Evolutionary conservation across 2,888 invertebrate species (phyloP), one percentile per base, ranked within the genome.

Genomic region (Eupsilia transversa): DNA sequence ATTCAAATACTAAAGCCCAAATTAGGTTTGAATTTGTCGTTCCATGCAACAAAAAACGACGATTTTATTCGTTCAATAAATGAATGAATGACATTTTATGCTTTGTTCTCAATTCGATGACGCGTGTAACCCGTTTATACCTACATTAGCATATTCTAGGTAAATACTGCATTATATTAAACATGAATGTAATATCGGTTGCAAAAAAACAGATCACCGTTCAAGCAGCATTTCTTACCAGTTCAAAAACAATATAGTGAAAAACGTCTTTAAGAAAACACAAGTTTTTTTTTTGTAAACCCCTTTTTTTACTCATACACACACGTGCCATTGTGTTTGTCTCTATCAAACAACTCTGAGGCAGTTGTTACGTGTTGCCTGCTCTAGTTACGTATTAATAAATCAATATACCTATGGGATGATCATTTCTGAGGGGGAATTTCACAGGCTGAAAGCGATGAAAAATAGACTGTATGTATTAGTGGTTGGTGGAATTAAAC

Each of bases 251-350:
- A 9, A 33, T 6, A 17, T 33, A 49, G 17, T 5, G 5, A 46
- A 46, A 17, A 69, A 14, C 7, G 3, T 20, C 0, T 20, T 33
- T 17, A 33, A 10, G 43, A 33, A 61, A 20, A 33, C 6, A 20
- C 6, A 20, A 7, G 20, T 46, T 2, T 30, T 72, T 72, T 41
- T 57, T 30, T 17, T 10, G 17, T 30, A 33, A 35, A 52, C 10
- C 30, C 35, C 23, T 49, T 61, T 23, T 70, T 54, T 79, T 12
- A 27, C 41, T 54, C 10, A 20, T 20, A 54, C 14, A 43, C 20
- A 54, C 66, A 67, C 33, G 33, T 76, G 66, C 59, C 66, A 30
- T 64, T 64, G 12, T 68, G 30, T 80, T 63, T 69, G 65, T 63
- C 27, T 2, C 60, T 30, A 35, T 60, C 59, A 59, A 57, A 46